These are phyloP conservation scores for Rotaria macrura DNA, from an alignment of 2,888 invertebrate genomes.

Conservation along the genomic window DNA sequence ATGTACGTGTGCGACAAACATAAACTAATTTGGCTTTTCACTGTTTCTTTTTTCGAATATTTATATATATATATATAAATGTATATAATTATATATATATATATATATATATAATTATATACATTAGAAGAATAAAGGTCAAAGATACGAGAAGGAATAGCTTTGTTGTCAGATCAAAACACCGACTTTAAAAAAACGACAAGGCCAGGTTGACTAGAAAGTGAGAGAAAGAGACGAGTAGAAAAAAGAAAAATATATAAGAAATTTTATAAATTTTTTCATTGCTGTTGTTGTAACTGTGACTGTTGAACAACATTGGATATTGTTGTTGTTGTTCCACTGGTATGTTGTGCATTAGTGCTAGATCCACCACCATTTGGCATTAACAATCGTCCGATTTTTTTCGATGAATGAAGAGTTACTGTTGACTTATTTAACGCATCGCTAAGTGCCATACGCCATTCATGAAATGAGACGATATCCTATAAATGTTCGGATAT, in stretches of 20 bases:
- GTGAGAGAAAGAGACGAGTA: neutral
- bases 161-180: constrained; percentile 2
- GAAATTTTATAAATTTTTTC: neutral
- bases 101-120: neutral
- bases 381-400: neutral
- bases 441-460: neutral
- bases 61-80: neutral
- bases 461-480: neutral
- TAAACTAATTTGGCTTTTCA: neutral
- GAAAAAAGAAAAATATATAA: neutral
- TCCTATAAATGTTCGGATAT: neutral
- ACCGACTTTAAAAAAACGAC: neutral
- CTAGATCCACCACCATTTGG: neutral
- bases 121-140: neutral
- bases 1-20: neutral
- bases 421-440: neutral
- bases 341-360: no score
- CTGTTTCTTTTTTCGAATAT: constrained; percentile 11
- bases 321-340: no score
- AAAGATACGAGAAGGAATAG: neutral
- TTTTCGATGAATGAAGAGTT: neutral
- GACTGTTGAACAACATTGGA: no score
- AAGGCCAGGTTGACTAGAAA: neutral
- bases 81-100: no score
- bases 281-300: neutral